Base-by-base conservation (phyloP, 2,113 vertebrate genomes). In the Prolemur simus region DNA sequence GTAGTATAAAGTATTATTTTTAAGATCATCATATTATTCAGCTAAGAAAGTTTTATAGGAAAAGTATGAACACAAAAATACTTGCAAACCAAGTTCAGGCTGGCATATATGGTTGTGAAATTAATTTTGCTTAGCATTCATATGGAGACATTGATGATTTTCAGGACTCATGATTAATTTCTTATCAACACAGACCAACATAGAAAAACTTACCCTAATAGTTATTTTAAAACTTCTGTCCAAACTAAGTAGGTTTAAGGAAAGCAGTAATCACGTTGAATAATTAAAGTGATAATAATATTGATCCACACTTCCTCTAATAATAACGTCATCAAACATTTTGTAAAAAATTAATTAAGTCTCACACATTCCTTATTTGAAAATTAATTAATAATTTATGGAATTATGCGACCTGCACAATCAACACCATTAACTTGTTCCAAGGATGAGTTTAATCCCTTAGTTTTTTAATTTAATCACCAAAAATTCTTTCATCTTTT, bases 311-410 rank as follows among this genome's bases (percentile, higher is more conserved):
- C 60, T 94, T 92, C 34, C 76, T 94, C 49, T 94, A 96, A 88
- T 93, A 93, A 73, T 68, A 95, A 93, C 17, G 2, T 93, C 85
- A 86, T 96, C 90, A 97, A 90, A 96, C 68, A 94, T 83, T 96
- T 95, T 96, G n/a, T 84, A 91, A 94, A 95, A 95, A 96, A 97
- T 96, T 97, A 97, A 98, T 97, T 97, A 95, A 92, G 54, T 76
- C 85, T 82, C 56, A 76, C 29, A 88, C 34, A 78, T 87, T 77
- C 34, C 47, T 96, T 97, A 93, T 95, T 97, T 97, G 89, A 90
- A 96, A 95, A 95, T 89, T 34, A 96, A 96, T 96, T 89, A 97
- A 93, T 89, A 95, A 95, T 97, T 97, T 78, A 88, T 91, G 12
- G 63, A 69, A 95, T 86, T 95, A 95, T 93, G 66, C 94, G 54